Evolutionary conservation across 2,113 vertebrate species (phyloP).

Genomic region (Mixornis gularis): DNA sequence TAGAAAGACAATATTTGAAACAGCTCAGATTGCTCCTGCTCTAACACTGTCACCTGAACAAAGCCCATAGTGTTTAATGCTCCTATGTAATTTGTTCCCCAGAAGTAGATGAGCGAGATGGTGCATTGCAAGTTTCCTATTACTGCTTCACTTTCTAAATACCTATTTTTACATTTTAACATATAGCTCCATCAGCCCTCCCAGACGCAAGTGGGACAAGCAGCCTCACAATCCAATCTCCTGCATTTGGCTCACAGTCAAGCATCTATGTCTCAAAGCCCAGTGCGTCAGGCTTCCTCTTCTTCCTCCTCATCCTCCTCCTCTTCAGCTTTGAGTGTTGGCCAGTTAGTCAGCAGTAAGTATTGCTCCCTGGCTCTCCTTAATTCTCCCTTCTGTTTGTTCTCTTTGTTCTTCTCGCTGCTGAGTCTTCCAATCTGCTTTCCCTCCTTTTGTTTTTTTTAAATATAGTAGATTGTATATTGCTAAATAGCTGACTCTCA

Average conservation of each 20-base stretch:
- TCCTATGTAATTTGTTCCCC: neutral
- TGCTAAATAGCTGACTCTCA: neutral
- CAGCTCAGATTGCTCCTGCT: neutral
- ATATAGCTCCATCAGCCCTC: slow-evolving; percentile 84
- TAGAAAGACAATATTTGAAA: neutral
- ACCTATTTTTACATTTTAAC: slow-evolving; percentile 63
- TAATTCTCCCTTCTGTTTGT: neutral
- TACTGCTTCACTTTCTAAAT: slow-evolving; percentile 46
- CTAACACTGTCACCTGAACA: neutral
- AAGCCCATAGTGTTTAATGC: neutral
- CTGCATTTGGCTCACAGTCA: slow-evolving; percentile 95
- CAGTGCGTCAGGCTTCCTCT: slow-evolving; percentile 83
- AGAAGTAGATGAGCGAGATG: neutral
- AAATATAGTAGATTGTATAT: neutral
- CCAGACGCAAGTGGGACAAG: slow-evolving; percentile 84
- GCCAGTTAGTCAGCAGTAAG: slow-evolving; percentile 99
- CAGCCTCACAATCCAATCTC: slow-evolving; percentile 85
- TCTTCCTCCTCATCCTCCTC: slow-evolving; percentile 92
- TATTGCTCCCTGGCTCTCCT: slow-evolving; percentile 67
- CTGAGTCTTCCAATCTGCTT: slow-evolving; percentile 14
- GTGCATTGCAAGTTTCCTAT: neutral
- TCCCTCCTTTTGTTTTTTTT: neutral
- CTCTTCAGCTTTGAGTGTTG: slow-evolving; percentile 96
- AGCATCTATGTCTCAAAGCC: slow-evolving; percentile 85
- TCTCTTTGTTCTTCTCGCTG: neutral